Conservation (phyloP, 2,113 vertebrate genomes). For the Notarius lentiginosus region DNA sequence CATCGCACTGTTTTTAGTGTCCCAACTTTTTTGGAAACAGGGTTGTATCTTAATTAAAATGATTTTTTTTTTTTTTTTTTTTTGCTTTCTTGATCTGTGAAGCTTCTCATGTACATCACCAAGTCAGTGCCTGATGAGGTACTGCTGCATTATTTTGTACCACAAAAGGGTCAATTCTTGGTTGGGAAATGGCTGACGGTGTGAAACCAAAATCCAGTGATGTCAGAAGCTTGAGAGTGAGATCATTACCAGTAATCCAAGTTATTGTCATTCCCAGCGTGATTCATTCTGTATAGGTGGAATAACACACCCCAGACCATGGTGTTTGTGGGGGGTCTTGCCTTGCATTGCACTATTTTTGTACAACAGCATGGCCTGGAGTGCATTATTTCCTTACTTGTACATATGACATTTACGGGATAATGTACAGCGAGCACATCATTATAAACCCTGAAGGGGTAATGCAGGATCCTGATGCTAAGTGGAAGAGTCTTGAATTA, state of each 20-base stretch:
- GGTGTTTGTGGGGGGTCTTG: too few relatives aligned
- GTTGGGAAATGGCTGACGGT: not conserved
- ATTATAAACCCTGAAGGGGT: too few relatives aligned
- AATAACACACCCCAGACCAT: not conserved
- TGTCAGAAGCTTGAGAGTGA: not conserved
- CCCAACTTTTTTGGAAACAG: too few relatives aligned
- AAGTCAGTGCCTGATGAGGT: not conserved
- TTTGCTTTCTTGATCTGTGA: not conserved
- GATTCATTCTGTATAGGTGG: not conserved
- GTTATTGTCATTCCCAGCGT: not conserved
- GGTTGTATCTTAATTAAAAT: not conserved
- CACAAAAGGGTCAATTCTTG: not conserved
- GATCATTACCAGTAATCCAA: not conserved
- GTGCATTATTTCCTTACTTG: too few relatives aligned
- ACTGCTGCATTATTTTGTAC: not conserved
- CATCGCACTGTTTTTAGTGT: too few relatives aligned
- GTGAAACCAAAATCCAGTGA: not conserved
- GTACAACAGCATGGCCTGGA: too few relatives aligned
- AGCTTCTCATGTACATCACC: not conserved
- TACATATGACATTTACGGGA: too few relatives aligned
- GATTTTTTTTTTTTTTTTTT: too few relatives aligned
- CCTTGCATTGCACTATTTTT: too few relatives aligned
- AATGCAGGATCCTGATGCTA: too few relatives aligned
- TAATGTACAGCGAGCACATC: too few relatives aligned
- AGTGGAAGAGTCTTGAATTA: too few relatives aligned